Evolutionary conservation across 2,113 vertebrate species (phyloP).

Genomic region (Micronycteris hirsuta): DNA sequence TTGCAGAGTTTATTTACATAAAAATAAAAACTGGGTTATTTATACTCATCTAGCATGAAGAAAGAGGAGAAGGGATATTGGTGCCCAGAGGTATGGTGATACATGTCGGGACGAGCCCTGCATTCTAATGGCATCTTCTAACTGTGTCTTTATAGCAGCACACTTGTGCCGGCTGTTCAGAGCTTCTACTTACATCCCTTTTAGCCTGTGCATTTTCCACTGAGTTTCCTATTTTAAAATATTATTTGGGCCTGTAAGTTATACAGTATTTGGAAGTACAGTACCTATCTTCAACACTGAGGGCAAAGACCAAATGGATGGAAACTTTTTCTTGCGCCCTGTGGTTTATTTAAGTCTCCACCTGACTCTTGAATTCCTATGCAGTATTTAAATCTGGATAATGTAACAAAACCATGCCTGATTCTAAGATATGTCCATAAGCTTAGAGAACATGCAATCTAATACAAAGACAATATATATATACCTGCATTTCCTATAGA

Average conservation of each 20-base stretch:
- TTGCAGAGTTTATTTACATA: not conserved
- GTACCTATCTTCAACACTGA: not conserved
- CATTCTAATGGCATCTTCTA: constrained; percentile 31
- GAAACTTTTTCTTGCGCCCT: constrained; percentile 49
- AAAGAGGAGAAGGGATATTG: not conserved
- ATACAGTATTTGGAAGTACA: constrained; percentile 15
- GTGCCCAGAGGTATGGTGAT: not conserved
- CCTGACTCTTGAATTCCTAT: constrained; percentile 34
- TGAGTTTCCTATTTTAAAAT: constrained; percentile 53
- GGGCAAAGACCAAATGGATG: constrained; percentile 45
- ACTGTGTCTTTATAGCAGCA: constrained; percentile 5
- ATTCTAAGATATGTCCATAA: constrained; percentile 14
- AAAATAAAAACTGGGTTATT: not conserved
- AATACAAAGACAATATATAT: not conserved
- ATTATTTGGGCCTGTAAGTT: constrained; percentile 27
- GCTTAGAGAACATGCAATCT: not conserved
- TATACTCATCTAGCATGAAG: not conserved
- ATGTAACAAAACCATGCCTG: not conserved
- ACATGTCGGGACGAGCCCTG: not conserved
- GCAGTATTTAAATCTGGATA: constrained; percentile 7
- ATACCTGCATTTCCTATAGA: not conserved
- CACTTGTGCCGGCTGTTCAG: constrained; percentile 51
- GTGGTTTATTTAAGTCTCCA: constrained; percentile 12
- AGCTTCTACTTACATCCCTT: constrained; percentile 47
- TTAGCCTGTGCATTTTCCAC: constrained; percentile 38